phyloP scores from a whole-genome alignment of 2,113 vertebrate species.

The Petrocephalus microphthalmus region DNA sequence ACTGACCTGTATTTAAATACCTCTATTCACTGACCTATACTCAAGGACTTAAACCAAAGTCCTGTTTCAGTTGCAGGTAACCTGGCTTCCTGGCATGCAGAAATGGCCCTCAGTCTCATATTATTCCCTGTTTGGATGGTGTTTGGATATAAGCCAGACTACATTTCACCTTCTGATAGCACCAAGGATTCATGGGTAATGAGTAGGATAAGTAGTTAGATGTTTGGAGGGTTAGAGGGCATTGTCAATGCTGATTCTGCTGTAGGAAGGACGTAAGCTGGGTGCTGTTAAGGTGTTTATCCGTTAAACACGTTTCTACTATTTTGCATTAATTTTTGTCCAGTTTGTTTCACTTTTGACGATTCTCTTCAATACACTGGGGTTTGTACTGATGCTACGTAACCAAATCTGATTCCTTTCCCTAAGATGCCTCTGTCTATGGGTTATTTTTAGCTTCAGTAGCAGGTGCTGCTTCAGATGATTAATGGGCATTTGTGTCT shows the following conservation, averaged over 20 bases:
- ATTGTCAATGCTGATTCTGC: not conserved
- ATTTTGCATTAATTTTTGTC: not conserved
- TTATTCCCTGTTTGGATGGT: not conserved
- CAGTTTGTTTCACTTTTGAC: not conserved
- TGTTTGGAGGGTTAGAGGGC: not conserved
- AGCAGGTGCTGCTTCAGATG: not conserved
- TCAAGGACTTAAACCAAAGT: not conserved
- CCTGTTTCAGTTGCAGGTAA: not conserved
- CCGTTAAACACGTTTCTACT: not conserved
- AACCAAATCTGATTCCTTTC: not conserved
- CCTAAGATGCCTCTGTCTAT: not conserved
- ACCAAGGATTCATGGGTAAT: not conserved
- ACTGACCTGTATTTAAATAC: too few species aligned
- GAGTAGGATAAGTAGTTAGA: not conserved
- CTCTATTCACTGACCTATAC: not conserved
- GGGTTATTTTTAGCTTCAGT: slow-evolving; percentile 3
- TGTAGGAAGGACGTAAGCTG: not conserved
- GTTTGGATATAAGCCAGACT: not conserved
- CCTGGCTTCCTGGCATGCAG: not conserved
- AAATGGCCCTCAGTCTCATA: not conserved
- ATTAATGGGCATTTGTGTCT: not conserved
- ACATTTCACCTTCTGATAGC: not conserved
- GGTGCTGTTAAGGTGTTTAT: not conserved
- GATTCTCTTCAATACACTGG: not conserved
- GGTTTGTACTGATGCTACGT: not conserved